Conservation (phyloP, 2,888 invertebrate species). For the Hyposoter dolosus region DNA sequence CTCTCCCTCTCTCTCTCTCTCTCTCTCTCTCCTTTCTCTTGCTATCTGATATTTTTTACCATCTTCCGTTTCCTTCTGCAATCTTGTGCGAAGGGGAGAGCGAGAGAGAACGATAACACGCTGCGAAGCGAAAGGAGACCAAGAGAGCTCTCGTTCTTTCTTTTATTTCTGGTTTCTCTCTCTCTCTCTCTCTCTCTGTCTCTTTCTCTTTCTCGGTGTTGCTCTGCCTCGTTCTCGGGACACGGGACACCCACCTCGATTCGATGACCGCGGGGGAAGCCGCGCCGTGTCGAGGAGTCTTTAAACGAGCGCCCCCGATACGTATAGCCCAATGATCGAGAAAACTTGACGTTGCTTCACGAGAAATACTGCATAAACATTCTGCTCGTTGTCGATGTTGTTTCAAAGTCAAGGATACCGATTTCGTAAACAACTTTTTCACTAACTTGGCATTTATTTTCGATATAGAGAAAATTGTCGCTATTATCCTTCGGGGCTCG, state of each 20-base stretch:
- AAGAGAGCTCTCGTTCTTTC: constrained; percentile 36
- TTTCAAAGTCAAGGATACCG: background rate
- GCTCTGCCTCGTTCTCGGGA: constrained; percentile 11
- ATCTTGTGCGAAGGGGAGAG: constrained; percentile 27
- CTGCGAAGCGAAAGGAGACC: constrained; percentile 63
- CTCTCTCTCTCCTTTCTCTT: constrained; percentile 50
- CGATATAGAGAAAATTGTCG: background rate
- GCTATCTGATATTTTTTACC: constrained; percentile 21
- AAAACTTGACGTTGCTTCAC: constrained; percentile 55
- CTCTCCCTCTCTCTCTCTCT: constrained; percentile 23
- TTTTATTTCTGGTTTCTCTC: constrained; percentile 16
- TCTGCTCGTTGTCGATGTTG: background rate
- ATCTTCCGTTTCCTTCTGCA: constrained; percentile 38
- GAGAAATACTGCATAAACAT: constrained; percentile 30
- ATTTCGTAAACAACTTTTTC: constrained; percentile 76
- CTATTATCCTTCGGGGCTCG: background rate
- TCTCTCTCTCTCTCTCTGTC: background rate
- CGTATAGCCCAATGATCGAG: constrained; percentile 42
- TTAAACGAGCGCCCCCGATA: constrained; percentile 27
- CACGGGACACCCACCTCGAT: constrained; percentile 78
- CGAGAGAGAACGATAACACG: constrained; percentile 62
- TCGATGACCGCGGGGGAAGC: constrained; percentile 73
- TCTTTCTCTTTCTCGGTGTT: background rate
- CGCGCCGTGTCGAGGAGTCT: constrained; percentile 45
- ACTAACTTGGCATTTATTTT: background rate